phyloP scores from a whole-genome alignment of 2,888 invertebrate genomes.

The Hanleya hanleyi region DNA sequence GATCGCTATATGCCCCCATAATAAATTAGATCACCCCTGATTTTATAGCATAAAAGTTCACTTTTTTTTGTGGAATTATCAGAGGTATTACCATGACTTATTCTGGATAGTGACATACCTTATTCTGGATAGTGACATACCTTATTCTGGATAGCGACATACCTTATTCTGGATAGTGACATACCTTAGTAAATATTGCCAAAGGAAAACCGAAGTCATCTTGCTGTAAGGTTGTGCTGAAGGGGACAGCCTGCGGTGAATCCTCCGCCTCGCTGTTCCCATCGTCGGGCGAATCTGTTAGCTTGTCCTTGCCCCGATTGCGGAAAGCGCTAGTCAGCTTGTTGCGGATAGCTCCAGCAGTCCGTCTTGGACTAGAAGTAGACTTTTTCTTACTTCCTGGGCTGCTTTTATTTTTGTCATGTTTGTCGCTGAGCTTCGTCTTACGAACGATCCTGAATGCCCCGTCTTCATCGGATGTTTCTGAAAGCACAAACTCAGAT shows the following conservation, averaged over 20 bases:
- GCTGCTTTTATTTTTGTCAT: not conserved
- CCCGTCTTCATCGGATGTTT: not conserved
- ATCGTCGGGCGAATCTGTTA: conserved; percentile 27
- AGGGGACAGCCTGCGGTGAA: conserved; percentile 11
- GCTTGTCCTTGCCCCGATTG: conserved; percentile 20
- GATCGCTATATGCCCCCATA: no score
- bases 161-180: no score
- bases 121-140: no score
- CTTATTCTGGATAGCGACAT: no score
- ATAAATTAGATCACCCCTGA: no score
- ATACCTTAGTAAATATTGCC: conserved; percentile 85
- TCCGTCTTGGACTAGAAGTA: not conserved
- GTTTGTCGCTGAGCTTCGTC: not conserved
- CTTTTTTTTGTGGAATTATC: no score
- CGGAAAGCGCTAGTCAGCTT: conserved; percentile 19
- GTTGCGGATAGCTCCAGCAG: conserved; percentile 31
- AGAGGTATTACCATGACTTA: no score
- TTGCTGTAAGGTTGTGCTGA: conserved; percentile 59
- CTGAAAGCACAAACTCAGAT: not conserved
- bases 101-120: no score
- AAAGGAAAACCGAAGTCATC: conserved; percentile 91
- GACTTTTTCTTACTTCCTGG: not conserved
- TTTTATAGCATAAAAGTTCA: no score
- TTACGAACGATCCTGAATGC: not conserved
- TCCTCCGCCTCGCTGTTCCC: conserved; percentile 13